phyloP scores from a whole-genome alignment of 2,113 vertebrate genomes.

The Semnopithecus entellus region DNA sequence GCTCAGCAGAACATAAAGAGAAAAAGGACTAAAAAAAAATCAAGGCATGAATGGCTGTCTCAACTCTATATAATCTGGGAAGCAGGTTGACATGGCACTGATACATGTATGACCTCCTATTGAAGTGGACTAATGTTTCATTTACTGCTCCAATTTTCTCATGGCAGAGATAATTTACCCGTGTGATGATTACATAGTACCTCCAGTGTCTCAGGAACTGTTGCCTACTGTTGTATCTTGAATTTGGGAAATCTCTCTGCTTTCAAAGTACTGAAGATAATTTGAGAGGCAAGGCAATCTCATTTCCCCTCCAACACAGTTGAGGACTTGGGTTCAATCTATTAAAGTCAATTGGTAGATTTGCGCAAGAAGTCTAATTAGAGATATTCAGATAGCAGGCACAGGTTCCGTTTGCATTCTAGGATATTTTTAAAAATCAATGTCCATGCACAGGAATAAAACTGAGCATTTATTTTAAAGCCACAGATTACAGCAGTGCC shows the following conservation, averaged over 20 bases:
- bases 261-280: constrained; percentile 45
- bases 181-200: constrained; percentile 56
- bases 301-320: constrained; percentile 46
- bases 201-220: neutral
- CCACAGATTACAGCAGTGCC: constrained; percentile 35
- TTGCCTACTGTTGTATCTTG: neutral
- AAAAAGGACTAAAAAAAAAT: neutral
- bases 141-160: constrained; percentile 42
- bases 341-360: constrained; percentile 31
- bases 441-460: constrained; percentile 40
- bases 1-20: constrained; percentile 26
- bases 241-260: constrained; percentile 29
- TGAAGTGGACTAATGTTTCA: constrained; percentile 59
- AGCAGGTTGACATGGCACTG: neutral
- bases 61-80: neutral
- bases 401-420: constrained; percentile 11
- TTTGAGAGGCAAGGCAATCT: constrained; percentile 48
- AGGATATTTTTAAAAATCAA: constrained; percentile 48
- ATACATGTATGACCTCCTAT: neutral
- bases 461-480: constrained; percentile 30
- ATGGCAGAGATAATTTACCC: constrained; percentile 34
- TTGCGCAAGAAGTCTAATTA: constrained; percentile 43
- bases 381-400: constrained; percentile 11
- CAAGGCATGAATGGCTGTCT: neutral
- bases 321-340: constrained; percentile 45